These are phyloP conservation scores for Orthosia incerta DNA, from an alignment of 2,888 invertebrate species.

Conservation along the genomic window DNA sequence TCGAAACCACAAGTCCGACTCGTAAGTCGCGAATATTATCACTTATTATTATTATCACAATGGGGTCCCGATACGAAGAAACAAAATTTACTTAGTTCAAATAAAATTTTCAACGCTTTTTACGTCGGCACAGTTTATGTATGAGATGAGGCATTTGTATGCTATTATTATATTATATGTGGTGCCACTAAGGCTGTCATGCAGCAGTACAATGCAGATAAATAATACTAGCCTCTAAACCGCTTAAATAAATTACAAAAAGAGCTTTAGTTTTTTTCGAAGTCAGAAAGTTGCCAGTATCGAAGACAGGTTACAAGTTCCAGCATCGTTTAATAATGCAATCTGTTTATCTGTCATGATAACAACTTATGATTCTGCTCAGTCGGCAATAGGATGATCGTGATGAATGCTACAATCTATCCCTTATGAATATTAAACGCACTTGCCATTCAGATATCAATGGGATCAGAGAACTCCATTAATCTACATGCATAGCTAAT, in stretches of 20 bases:
- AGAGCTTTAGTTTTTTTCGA: background rate
- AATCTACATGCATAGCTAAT: slow-evolving; percentile 48
- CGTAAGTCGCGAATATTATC: too few relatives aligned
- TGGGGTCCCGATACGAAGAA: too few relatives aligned
- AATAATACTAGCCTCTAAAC: background rate
- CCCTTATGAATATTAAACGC: slow-evolving; percentile 63
- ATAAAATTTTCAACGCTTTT: too few relatives aligned
- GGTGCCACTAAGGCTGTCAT: background rate
- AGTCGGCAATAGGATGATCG: slow-evolving; percentile 9
- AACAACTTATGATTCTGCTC: slow-evolving; percentile 25
- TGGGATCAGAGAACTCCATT: slow-evolving; percentile 40
- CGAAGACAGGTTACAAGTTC: background rate
- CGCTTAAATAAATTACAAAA: background rate
- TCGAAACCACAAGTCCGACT: too few relatives aligned
- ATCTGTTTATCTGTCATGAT: slow-evolving; percentile 2
- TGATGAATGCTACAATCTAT: slow-evolving; percentile 51
- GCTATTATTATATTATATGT: too few relatives aligned
- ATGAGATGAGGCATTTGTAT: too few relatives aligned
- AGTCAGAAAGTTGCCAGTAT: background rate
- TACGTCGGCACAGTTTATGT: too few relatives aligned
- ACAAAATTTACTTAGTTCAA: too few relatives aligned
- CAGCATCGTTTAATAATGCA: slow-evolving; percentile 8
- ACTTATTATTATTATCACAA: too few relatives aligned
- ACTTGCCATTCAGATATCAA: slow-evolving; percentile 48
- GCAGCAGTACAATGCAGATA: background rate